Evolutionary conservation across 2,113 vertebrate species (phyloP).

Genomic region (Noctilio leporinus): DNA sequence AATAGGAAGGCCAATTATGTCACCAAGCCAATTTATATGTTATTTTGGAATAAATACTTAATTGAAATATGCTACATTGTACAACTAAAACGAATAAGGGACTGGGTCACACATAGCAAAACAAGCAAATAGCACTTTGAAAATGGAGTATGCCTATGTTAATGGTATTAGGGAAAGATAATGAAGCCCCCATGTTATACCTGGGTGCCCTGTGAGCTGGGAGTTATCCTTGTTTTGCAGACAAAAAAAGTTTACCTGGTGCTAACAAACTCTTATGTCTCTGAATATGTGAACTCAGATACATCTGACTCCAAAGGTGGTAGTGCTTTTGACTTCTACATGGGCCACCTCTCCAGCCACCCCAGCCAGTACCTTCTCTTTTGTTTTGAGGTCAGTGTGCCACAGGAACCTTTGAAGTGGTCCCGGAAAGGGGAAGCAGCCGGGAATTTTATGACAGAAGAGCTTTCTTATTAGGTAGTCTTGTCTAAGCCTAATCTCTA

Average conservation of each 20-base stretch:
- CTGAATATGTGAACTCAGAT: neutral
- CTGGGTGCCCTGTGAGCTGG: neutral
- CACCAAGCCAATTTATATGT: constrained; percentile 27
- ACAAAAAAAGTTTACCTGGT: neutral
- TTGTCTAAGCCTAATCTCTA: neutral
- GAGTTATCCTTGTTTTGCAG: neutral
- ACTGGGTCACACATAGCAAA: neutral
- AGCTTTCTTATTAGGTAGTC: neutral
- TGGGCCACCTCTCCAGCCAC: neutral
- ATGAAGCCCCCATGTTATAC: neutral
- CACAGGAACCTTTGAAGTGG: neutral
- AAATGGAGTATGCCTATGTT: neutral
- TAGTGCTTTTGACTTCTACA: neutral
- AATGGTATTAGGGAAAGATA: neutral
- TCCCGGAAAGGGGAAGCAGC: neutral
- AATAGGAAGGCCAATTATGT: constrained; percentile 19
- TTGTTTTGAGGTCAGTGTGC: neutral
- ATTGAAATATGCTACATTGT: neutral
- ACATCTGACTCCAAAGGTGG: neutral
- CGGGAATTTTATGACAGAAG: constrained; percentile 28
- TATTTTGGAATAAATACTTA: constrained; percentile 46
- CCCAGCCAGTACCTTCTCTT: neutral
- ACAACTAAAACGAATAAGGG: neutral
- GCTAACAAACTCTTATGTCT: neutral
- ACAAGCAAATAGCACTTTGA: neutral